Evolutionary conservation across 2,888 invertebrate species (phyloP), one percentile per base, ranked within the genome.

Genomic region (Pandemis cinnamomeana): DNA sequence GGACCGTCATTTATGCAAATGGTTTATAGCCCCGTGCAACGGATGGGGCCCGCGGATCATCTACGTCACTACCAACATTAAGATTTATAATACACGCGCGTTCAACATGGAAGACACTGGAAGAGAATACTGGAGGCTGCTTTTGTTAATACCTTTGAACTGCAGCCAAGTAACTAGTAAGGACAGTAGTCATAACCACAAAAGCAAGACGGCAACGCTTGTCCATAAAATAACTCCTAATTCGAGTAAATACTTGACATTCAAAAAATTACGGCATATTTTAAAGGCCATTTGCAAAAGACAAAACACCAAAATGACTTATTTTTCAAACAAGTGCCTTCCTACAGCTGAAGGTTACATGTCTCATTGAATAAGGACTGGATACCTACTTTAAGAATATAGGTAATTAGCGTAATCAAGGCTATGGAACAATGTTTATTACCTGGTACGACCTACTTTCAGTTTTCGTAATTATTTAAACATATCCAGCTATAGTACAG

Each of bases 1-100:
- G 79, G 77, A 80, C 83, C 82, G 85, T 86, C 85, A 81, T 80
- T 84, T 88, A 89, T 89, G 89, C 87, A 86, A 87, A 89, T 89
- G 84, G 71, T 87, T 88, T 87, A 88, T 85, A 77, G 81, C 80
- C 79, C 78, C 80, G 77, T 78, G 81, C 80, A 77, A 78, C 81
- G 78, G 78, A 76, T 72, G 78, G 70, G 53, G 76, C 79, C 76
- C 80, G 61, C 20, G 66, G 55, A 76, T 75, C 61, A 62, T 73
- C 67, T 46, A n/a, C 67, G 64, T 76, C 68, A 70, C 61, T 74
- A 70, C 66, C 46, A 42, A 53, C 70, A 60, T 51, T 27, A 55
- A 67, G 71, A 74, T 74, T 74, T 74, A 74, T 74, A 61, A 63
- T 53, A 62, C 61, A 71, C 60, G n/a, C 58, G 36, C n/a, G 41